Conservation (phyloP, 2,797 vertebrate genomes). For the Tachyglossus aculeatus region DNA sequence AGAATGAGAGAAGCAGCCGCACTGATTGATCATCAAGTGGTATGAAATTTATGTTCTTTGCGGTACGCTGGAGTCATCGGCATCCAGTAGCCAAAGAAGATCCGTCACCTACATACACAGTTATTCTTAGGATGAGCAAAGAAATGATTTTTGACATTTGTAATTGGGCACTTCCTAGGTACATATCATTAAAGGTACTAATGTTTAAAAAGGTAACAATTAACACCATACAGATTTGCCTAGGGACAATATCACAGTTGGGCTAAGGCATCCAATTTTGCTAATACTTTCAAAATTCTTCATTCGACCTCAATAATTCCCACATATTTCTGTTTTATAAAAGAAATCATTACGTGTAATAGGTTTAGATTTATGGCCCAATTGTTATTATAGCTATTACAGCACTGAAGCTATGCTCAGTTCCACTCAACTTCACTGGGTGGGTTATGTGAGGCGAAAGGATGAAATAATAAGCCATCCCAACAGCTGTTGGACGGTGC, state of each 20-base stretch:
- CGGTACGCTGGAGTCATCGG: background rate
- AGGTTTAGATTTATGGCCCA: background rate
- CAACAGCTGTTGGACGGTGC: no score
- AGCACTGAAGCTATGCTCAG: no score
- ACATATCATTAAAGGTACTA: no score
- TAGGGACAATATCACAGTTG: background rate
- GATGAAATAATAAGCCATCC: no score
- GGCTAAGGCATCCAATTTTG: background rate
- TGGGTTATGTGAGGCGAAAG: no score
- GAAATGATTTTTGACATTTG: no score
- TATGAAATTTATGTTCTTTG: background rate
- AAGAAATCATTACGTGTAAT: background rate
- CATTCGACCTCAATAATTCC: background rate
- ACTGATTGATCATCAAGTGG: background rate
- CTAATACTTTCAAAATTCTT: constrained; percentile 7
- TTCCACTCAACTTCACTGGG: no score
- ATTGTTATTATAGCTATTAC: no score
- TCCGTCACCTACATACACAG: background rate
- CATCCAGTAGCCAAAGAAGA: background rate
- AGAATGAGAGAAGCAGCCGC: background rate
- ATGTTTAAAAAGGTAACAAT: background rate
- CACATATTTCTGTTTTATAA: background rate
- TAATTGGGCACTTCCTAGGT: no score
- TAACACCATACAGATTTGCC: no score
- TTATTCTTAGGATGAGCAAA: background rate